These are phyloP conservation scores for Noctilio leporinus DNA, from an alignment of 2,113 vertebrate species.

Conservation along the genomic window DNA sequence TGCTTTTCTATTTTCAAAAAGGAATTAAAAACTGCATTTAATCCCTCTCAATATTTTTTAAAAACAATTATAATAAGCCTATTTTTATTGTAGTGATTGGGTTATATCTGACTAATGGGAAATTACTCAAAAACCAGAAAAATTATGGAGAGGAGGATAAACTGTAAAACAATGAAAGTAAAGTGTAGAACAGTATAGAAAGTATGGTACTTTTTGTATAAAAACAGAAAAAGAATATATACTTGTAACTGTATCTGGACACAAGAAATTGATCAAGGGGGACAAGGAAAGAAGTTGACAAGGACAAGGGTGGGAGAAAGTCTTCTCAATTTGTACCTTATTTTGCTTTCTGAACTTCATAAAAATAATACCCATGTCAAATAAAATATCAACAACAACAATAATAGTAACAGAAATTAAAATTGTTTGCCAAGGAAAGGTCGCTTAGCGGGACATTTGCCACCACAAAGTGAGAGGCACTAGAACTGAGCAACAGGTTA, in stretches of 20 bases:
- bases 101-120: neutral
- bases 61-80: neutral
- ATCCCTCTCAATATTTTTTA: neutral
- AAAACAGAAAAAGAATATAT: neutral
- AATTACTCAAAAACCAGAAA: neutral
- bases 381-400: neutral
- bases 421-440: neutral
- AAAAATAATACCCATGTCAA: neutral
- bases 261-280: neutral
- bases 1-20: neutral
- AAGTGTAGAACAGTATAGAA: neutral
- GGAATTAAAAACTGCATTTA: neutral
- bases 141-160: neutral
- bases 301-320: neutral
- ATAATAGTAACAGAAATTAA: neutral
- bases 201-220: neutral
- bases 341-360: neutral
- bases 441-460: neutral
- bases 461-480: neutral
- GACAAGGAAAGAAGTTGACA: neutral
- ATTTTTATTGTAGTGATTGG: neutral
- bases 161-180: neutral
- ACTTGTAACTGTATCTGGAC: neutral
- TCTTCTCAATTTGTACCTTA: neutral
- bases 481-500: neutral